Conservation (phyloP, 2,888 invertebrate species). For the Notocelia uddmanniana region DNA sequence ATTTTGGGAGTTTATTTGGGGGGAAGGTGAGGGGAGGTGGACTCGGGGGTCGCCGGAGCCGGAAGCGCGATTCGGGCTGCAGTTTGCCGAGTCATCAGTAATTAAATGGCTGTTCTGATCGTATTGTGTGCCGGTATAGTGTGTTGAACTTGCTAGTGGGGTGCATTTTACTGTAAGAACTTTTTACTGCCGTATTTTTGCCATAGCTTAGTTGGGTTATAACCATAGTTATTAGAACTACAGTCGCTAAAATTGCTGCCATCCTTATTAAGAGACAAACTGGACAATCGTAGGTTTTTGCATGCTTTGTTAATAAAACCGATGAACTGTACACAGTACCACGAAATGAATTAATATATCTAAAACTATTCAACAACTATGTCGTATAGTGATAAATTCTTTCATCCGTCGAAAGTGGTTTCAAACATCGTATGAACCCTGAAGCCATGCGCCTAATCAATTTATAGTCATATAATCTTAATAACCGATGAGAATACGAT, state of each 20-base stretch:
- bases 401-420: not conserved
- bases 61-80: constrained; percentile 28
- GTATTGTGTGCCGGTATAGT: constrained; percentile 18
- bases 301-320: too few species aligned
- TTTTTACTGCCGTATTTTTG: not conserved
- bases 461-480: not conserved
- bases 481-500: not conserved
- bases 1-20: constrained; percentile 36
- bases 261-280: too few species aligned
- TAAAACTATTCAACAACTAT: too few species aligned
- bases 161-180: not conserved
- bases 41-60: constrained; percentile 3
- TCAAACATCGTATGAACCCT: not conserved
- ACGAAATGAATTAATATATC: too few species aligned
- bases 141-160: not conserved
- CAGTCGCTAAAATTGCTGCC: not conserved
- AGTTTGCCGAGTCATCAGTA: constrained; percentile 42
- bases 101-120: constrained; percentile 36
- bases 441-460: too few species aligned
- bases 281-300: too few species aligned
- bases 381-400: not conserved
- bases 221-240: not conserved
- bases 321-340: too few species aligned
- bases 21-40: constrained; percentile 31
- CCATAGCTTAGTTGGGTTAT: not conserved